Conservation (phyloP, 2,113 vertebrate species). For the Meles meles region DNA sequence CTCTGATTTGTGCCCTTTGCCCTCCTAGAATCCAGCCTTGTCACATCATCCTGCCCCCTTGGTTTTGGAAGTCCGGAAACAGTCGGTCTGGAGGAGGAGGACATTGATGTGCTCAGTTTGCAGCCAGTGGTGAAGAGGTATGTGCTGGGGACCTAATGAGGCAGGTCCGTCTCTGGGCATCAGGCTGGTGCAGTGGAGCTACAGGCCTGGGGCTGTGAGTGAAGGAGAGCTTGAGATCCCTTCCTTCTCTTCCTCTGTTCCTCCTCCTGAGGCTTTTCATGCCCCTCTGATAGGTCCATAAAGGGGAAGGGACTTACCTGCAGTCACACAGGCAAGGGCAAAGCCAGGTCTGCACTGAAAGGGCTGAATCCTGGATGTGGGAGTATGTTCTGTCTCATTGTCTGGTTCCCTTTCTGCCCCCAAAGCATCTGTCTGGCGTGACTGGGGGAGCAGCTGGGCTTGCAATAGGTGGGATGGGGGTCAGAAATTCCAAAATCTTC, state of each 20-base stretch:
- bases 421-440: slow-evolving; percentile 47
- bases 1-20: slow-evolving; percentile 61
- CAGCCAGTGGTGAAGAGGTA: slow-evolving; percentile 48
- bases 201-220: background rate
- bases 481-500: slow-evolving; percentile 61
- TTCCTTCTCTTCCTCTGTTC: background rate
- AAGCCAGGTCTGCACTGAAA: background rate
- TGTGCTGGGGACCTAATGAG: background rate
- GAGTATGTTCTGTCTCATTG: background rate
- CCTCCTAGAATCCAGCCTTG: slow-evolving; percentile 52
- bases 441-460: slow-evolving; percentile 27
- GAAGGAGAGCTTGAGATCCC: background rate
- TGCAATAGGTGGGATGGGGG: slow-evolving; percentile 27
- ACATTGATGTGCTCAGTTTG: slow-evolving; percentile 53
- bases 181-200: background rate
- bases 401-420: slow-evolving; percentile 21
- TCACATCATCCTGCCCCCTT: background rate
- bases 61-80: slow-evolving; percentile 49
- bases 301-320: slow-evolving; percentile 28
- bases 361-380: background rate
- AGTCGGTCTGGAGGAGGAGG: slow-evolving; percentile 47
- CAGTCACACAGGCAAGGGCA: background rate
- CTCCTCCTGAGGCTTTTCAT: background rate
- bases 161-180: background rate
- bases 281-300: background rate